Conservation (phyloP, 2,888 invertebrate genomes). For the Coecobrya sp. region DNA sequence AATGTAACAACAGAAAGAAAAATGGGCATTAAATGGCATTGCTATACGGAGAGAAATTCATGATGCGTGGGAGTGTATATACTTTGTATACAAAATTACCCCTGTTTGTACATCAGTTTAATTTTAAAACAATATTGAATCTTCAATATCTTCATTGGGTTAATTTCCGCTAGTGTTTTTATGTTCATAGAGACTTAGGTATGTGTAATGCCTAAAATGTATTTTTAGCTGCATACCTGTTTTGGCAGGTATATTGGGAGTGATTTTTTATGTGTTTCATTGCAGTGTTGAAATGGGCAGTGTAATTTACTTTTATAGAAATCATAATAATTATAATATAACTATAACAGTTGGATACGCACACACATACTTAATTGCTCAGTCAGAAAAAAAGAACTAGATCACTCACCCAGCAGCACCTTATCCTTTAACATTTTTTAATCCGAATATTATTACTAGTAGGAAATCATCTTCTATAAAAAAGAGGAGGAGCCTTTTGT, state of each 20-base stretch:
- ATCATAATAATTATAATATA: conserved; percentile 11
- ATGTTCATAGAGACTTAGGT: too few relatives aligned
- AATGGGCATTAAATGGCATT: too few relatives aligned
- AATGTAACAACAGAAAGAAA: too few relatives aligned
- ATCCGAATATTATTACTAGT: not conserved
- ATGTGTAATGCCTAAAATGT: too few relatives aligned
- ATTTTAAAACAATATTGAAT: too few relatives aligned
- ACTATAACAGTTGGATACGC: conserved; percentile 29
- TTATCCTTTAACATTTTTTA: not conserved
- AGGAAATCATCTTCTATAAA: not conserved
- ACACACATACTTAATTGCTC: conserved; percentile 56
- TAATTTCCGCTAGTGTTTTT: too few relatives aligned
- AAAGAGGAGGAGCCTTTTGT: not conserved
- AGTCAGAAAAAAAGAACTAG: conserved; percentile 63
- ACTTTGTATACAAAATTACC: too few relatives aligned
- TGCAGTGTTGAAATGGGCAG: not conserved
- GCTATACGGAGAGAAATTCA: not conserved
- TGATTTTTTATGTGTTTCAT: too few relatives aligned
- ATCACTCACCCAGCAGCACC: conserved; percentile 8
- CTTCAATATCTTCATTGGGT: too few relatives aligned
- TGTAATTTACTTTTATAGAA: not conserved
- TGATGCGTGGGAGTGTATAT: not conserved
- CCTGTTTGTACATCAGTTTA: too few relatives aligned
- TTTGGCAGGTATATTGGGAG: too few relatives aligned
- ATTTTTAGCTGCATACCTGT: too few relatives aligned